Conservation (phyloP, 2,888 invertebrate species). For the Formica aserva region DNA sequence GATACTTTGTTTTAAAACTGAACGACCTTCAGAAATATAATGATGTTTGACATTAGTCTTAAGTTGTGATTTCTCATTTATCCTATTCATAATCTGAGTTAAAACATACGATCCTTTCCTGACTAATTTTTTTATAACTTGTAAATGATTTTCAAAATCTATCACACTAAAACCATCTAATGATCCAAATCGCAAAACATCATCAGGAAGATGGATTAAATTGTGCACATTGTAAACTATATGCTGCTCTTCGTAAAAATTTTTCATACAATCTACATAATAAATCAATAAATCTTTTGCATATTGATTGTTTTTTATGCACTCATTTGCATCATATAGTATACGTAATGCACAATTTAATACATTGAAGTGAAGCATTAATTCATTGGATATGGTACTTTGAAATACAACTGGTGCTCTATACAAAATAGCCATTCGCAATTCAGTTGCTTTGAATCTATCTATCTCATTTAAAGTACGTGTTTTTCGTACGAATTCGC, state of each 20-base stretch:
- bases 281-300: slow-evolving; percentile 11
- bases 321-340: slow-evolving; percentile 5
- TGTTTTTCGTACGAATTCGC: slow-evolving; percentile 8
- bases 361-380: not conserved
- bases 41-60: not conserved
- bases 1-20: not conserved
- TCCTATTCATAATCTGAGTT: not conserved
- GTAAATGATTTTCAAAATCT: not conserved
- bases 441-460: slow-evolving; percentile 12
- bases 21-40: not conserved
- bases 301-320: slow-evolving; percentile 7
- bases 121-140: not conserved
- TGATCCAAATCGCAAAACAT: not conserved
- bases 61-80: slow-evolving; percentile 2
- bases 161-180: slow-evolving; percentile 5
- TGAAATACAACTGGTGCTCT: slow-evolving; percentile 9
- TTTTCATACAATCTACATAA: slow-evolving; percentile 11
- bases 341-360: slow-evolving; percentile 10
- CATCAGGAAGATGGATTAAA: slow-evolving; percentile 7
- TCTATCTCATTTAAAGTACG: not conserved
- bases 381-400: not conserved
- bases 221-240: slow-evolving; percentile 3
- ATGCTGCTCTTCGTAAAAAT: not conserved
- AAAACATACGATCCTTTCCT: not conserved
- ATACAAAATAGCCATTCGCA: slow-evolving; percentile 7